Evolutionary conservation across 2,113 vertebrate genomes (phyloP).

Genomic region (Circaetus gallicus): DNA sequence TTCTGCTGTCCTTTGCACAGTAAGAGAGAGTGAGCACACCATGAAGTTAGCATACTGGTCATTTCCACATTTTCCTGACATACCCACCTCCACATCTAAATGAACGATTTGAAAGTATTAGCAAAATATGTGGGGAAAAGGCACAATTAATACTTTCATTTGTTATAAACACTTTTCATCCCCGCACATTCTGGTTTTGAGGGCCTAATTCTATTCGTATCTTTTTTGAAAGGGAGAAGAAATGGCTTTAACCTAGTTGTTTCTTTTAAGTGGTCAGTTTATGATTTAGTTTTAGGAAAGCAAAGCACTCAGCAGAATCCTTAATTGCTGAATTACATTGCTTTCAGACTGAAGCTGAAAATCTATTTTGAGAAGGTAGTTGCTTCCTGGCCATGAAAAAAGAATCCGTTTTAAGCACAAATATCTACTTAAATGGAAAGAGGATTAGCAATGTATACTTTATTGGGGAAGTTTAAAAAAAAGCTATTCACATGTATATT

Average conservation of each 20-base stretch:
- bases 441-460: neutral
- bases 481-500: neutral
- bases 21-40: neutral
- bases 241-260: neutral
- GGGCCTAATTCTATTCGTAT: neutral
- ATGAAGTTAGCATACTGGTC: neutral
- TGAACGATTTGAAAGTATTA: neutral
- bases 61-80: neutral
- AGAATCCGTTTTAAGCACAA: neutral
- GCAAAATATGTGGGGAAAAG: neutral
- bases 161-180: neutral
- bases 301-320: neutral
- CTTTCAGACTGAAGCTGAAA: neutral
- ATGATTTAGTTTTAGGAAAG: neutral
- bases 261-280: neutral
- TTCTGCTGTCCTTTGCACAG: neutral
- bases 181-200: neutral
- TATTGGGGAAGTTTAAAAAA: neutral
- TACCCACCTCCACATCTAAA: neutral
- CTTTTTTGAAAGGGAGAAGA: neutral
- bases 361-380: neutral
- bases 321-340: neutral
- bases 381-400: neutral
- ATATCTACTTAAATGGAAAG: neutral
- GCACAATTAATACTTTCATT: neutral